Percentiles rank a stretch among this genome's conserved stretches.
Conservation (phyloP, 2,113 vertebrate genomes). For the Nothobranchius furzeri region DNA sequence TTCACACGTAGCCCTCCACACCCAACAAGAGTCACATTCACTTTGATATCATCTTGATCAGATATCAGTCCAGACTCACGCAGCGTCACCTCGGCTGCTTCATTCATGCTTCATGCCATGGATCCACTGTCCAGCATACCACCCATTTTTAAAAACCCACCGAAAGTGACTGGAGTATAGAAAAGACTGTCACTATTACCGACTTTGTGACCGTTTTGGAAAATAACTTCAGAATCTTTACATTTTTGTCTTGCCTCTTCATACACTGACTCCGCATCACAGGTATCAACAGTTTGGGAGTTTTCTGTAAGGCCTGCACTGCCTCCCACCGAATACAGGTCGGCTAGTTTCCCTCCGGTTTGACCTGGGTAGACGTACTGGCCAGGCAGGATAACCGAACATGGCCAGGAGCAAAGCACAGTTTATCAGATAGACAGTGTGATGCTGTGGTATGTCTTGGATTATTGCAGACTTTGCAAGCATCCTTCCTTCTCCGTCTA, state of each 20-base stretch:
- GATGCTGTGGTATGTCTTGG: slow-evolving; percentile 1
- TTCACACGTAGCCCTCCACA: slow-evolving; percentile 15
- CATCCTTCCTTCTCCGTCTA: not conserved
- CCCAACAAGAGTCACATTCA: slow-evolving; percentile 22
- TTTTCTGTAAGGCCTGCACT: slow-evolving; percentile 1
- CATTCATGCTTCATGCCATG: slow-evolving; percentile 34
- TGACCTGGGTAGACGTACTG: not conserved
- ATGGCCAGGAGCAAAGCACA: slow-evolving; percentile 27
- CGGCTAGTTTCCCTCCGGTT: slow-evolving; percentile 25
- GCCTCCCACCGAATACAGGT: slow-evolving; percentile 37
- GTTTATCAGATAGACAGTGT: slow-evolving; percentile 25
- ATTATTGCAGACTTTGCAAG: slow-evolving; percentile 8
- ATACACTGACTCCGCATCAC: slow-evolving; percentile 12
- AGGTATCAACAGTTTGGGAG: slow-evolving; percentile 11
- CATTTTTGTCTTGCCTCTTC: not conserved
- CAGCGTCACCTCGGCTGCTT: slow-evolving; percentile 1
- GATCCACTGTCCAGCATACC: slow-evolving; percentile 35
- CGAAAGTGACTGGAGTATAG: not conserved
- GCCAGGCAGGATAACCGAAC: not conserved
- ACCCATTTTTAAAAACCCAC: not conserved
- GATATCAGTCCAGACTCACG: not conserved
- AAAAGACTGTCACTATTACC: slow-evolving; percentile 13
- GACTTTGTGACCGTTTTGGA: slow-evolving; percentile 15
- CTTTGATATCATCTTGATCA: not conserved
- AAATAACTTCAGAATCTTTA: not conserved